Percentiles rank a stretch among this genome's conserved stretches.
Conservation (phyloP, 2,113 vertebrate genomes). For the Glaucomys volans region DNA sequence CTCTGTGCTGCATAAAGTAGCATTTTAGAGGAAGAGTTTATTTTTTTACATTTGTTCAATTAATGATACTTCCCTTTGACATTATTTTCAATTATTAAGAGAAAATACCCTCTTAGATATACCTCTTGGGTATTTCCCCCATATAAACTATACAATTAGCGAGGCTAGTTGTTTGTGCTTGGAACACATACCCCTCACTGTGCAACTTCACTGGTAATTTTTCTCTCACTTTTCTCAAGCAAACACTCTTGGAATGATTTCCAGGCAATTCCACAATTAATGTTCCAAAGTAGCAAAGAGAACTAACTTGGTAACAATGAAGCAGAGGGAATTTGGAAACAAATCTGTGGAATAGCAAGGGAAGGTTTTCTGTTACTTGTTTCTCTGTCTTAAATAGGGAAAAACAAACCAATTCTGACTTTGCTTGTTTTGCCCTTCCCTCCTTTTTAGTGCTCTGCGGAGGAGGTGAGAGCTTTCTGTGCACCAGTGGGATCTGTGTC, state of each 20-base stretch:
- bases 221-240: not conserved
- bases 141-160: not conserved
- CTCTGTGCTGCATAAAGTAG: not conserved
- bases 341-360: not conserved
- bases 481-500: slow-evolving; percentile 92
- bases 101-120: not conserved
- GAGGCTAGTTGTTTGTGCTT: not conserved
- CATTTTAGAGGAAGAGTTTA: not conserved
- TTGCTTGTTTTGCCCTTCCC: slow-evolving; percentile 28
- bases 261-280: not conserved
- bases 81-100: not conserved
- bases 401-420: not conserved
- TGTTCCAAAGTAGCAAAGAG: not conserved
- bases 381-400: not conserved
- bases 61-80: not conserved
- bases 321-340: not conserved
- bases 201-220: not conserved
- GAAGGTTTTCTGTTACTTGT: not conserved
- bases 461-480: slow-evolving; percentile 91
- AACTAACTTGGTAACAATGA: not conserved
- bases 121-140: not conserved
- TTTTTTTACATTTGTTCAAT: not conserved
- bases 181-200: rapidly evolving
- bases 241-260: not conserved
- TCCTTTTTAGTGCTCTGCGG: slow-evolving; percentile 88